Evolutionary conservation across 2,797 vertebrate species (phyloP), one percentile per base, ranked within the genome.

Genomic region (Melanotaenia parkinsoni): DNA sequence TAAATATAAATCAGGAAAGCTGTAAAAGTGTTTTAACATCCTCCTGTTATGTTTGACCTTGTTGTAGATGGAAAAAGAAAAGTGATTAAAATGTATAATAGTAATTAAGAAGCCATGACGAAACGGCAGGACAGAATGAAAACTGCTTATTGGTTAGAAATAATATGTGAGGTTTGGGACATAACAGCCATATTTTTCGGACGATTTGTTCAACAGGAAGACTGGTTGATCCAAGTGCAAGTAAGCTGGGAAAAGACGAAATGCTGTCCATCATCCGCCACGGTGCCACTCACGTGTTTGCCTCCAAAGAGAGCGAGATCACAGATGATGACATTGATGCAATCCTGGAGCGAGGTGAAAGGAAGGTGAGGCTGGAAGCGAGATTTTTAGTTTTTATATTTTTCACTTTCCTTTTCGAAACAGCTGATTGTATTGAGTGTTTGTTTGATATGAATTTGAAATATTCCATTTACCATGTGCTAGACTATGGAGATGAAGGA

Each of bases 251-350:
- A 10, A 99, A 99, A 85, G 98, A 99, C 58, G 98, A 99, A 90
- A 99, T 99, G 98, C 91, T 99, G 88, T 98, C 97, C 67, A 99
- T 99, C 94, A 99, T 99, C 83, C 94, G 98, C 57, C 98, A 99
- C 2, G 98, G 98, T 28, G 98, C 98, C 1, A 99, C 98, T 0
- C 98, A 99, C 0, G 98, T 99, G 26, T 99, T 99, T 74, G 98
- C 98, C 9, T 99, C 98, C 51, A 99, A 98, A 88, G 98, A 99
- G 78, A 99, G 98, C 20, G 98, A 99, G 87, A 99, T 99, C 82
- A 99, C 98, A 0, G 98, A 99, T 54, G 98, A 99, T 63, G 98
- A 99, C 84, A 98, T 99, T 3, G 95, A 99, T 73, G 96, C 90
- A 5, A 98, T 99, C 85, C 93, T 99, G 90, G 98, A 99, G 93